Conservation (phyloP, 2,888 invertebrate species). For the Silvanus unidentatus region DNA sequence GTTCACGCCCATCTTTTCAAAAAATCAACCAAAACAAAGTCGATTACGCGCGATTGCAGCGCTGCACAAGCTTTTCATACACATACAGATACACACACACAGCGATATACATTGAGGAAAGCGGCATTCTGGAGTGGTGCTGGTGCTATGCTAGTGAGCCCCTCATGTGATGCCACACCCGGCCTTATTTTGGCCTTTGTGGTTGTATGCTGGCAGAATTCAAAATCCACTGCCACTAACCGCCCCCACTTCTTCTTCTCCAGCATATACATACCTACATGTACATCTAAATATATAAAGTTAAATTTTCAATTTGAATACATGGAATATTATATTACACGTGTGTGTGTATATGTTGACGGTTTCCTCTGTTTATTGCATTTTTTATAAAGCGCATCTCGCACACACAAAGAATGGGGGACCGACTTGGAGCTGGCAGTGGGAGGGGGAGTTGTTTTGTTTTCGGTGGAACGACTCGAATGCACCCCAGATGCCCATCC, state of each 20-base stretch:
- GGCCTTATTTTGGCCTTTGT: constrained; percentile 9
- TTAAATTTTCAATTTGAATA: constrained; percentile 24
- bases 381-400: constrained; percentile 1
- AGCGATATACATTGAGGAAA: constrained; percentile 5
- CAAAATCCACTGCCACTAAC: no score
- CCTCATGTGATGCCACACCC: constrained; percentile 28
- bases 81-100: constrained; percentile 1
- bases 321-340: constrained; percentile 17
- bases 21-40: constrained; percentile 38
- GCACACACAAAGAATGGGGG: no score
- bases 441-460: no score
- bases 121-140: not conserved
- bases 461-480: no score
- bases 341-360: constrained; percentile 11
- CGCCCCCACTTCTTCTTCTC: no score
- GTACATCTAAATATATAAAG: no score
- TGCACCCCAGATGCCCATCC: no score
- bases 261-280: no score
- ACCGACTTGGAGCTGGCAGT: no score
- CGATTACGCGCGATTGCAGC: constrained; percentile 31
- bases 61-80: constrained; percentile 19
- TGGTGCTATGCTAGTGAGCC: constrained; percentile 26
- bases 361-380: constrained; percentile 13
- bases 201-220: no score
- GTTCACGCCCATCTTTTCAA: constrained; percentile 38